phyloP scores from a whole-genome alignment of 2,797 vertebrate genomes.

The Triplophysa yarkandensis region DNA sequence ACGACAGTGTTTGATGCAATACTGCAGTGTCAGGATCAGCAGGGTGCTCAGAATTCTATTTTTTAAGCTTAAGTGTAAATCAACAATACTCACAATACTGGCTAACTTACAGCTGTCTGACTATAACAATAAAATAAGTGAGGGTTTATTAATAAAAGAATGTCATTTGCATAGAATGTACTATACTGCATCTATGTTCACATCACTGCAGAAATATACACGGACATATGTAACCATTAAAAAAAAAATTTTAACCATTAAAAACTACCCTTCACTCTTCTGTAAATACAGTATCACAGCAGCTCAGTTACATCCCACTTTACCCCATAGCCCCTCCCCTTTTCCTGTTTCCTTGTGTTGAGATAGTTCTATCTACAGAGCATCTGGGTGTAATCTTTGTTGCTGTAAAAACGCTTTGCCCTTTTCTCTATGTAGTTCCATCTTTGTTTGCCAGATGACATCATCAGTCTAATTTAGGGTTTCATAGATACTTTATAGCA shows the following conservation, averaged over 20 bases:
- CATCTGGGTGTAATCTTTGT: constrained; percentile 57
- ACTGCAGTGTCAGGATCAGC: neutral
- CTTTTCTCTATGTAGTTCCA: constrained; percentile 56
- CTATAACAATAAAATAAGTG: neutral
- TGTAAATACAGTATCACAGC: constrained; percentile 10
- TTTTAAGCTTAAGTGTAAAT: neutral
- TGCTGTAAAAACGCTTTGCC: constrained; percentile 53
- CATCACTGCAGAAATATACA: neutral
- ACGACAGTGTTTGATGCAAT: neutral
- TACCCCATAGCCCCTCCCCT: neutral
- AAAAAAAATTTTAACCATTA: neutral
- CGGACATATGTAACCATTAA: neutral
- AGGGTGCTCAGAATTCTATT: neutral
- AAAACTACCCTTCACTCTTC: neutral
- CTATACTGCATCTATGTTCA: neutral
- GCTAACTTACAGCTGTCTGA: neutral
- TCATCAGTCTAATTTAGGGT: constrained; percentile 57
- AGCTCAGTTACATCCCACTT: constrained; percentile 13
- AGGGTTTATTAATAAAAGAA: neutral
- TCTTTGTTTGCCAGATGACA: constrained; percentile 48
- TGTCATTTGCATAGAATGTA: neutral
- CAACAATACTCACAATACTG: neutral
- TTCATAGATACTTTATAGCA: constrained; percentile 37
- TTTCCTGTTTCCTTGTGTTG: constrained; percentile 23
- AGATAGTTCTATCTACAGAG: constrained; percentile 33